Percentiles rank a stretch among this genome's conserved stretches.
Conservation (phyloP, 1,140 invertebrate species). For the Pseudomyrmex flavicornis region DNA sequence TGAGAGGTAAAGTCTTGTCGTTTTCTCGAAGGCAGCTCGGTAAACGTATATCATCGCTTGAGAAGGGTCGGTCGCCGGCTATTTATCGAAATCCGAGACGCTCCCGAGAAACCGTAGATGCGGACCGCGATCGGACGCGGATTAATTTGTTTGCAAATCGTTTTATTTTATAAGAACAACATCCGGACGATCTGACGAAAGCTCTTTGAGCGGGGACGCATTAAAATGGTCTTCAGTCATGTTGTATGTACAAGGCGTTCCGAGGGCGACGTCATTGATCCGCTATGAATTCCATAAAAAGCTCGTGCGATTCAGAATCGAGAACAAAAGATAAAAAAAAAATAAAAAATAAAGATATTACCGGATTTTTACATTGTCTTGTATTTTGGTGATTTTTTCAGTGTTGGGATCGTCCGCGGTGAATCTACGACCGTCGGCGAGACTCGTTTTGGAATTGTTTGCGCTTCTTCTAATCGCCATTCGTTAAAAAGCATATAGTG, state of each 20-base stretch:
- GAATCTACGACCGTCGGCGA: constrained; percentile 51
- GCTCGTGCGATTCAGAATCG: not conserved
- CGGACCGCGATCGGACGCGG: not conserved
- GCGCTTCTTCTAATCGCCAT: constrained; percentile 74
- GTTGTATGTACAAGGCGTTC: not conserved
- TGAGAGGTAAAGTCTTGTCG: constrained; percentile 79
- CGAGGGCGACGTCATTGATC: not conserved
- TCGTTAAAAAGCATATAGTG: constrained; percentile 73
- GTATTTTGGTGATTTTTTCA: constrained; percentile 61
- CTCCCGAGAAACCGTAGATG: not conserved
- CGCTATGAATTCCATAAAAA: constrained; percentile 1
- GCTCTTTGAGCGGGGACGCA: not conserved
- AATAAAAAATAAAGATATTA: not conserved
- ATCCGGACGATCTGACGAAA: not conserved
- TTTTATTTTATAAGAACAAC: constrained; percentile 17
- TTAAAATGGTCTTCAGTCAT: not conserved
- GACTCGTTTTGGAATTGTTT: constrained; percentile 73
- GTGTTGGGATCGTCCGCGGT: constrained; percentile 74
- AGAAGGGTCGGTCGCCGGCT: not conserved
- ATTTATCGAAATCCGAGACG: constrained; percentile 15
- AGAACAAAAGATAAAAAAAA: not conserved
- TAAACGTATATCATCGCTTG: not conserved
- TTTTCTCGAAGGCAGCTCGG: not conserved
- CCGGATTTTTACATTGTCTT: constrained; percentile 13
- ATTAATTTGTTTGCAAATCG: constrained; percentile 2